Percentiles rank a stretch among this genome's conserved stretches.
These are phyloP conservation scores for Salticus scenicus DNA, from an alignment of 2,888 invertebrate genomes.

Conservation along the genomic window DNA sequence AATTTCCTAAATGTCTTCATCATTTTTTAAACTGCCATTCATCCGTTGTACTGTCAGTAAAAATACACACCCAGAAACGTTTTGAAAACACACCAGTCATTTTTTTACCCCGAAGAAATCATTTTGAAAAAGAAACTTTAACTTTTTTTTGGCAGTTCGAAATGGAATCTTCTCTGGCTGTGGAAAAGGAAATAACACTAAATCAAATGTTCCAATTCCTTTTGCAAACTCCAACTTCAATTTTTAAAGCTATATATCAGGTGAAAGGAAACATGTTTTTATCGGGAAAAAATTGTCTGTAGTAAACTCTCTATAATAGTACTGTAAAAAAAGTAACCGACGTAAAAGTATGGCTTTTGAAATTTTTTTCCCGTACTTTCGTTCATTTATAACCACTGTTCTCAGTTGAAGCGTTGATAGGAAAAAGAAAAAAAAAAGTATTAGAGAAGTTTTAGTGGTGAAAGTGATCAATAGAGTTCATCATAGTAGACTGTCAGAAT, in stretches of 20 bases:
- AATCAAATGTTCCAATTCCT: slow-evolving; percentile 38
- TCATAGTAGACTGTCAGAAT: slow-evolving; percentile 29
- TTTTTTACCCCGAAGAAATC: neutral
- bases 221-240: slow-evolving; percentile 20
- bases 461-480: slow-evolving; percentile 52
- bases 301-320: slow-evolving; percentile 9
- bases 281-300: neutral
- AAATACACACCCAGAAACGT: neutral
- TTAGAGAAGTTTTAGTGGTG: neutral
- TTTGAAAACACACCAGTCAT: neutral
- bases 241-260: slow-evolving; percentile 26
- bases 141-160: slow-evolving; percentile 31
- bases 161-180: slow-evolving; percentile 32
- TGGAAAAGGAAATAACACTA: slow-evolving; percentile 45
- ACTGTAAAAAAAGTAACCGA: neutral
- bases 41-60: neutral
- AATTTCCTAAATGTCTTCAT: neutral
- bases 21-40: neutral
- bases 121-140: neutral
- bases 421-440: slow-evolving; percentile 7
- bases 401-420: neutral
- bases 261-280: slow-evolving; percentile 7
- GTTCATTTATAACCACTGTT: slow-evolving; percentile 46
- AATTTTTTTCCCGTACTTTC: slow-evolving; percentile 19
- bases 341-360: slow-evolving; percentile 39